A percentile compares a stretch with the other conserved stretches of the same genome.
Conservation (phyloP, 1,140 invertebrate genomes). For the Drosophila pruinosa region DNA sequence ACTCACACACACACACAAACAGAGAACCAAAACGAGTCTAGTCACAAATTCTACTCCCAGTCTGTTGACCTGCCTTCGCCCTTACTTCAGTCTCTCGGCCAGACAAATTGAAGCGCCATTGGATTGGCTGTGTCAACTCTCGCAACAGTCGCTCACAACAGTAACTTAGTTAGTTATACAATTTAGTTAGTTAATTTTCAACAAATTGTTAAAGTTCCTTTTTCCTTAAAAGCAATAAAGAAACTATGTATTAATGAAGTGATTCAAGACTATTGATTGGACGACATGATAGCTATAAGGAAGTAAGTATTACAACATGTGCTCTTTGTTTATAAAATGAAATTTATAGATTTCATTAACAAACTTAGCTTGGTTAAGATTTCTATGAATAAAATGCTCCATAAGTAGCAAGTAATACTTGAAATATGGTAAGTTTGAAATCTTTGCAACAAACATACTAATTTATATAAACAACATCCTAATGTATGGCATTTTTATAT, state of each 20-base stretch:
- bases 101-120: background rate
- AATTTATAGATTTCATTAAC: too few relatives aligned
- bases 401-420: background rate
- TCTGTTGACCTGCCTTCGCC: too few relatives aligned
- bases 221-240: background rate
- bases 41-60: constrained; percentile 12
- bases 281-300: too few relatives aligned
- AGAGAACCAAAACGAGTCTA: constrained; percentile 16
- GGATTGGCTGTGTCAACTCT: background rate
- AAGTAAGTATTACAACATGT: too few relatives aligned
- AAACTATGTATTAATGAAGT: constrained; percentile 3
- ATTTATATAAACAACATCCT: too few relatives aligned
- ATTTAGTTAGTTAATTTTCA: constrained; percentile 34
- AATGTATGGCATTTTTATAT: too few relatives aligned
- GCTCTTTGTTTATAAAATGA: too few relatives aligned
- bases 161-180: constrained; percentile 27
- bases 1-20: background rate
- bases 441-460: too few relatives aligned
- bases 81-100: background rate
- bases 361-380: too few relatives aligned
- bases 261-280: background rate
- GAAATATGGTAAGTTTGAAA: background rate
- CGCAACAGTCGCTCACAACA: background rate
- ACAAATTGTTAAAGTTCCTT: constrained; percentile 37
- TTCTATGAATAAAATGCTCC: too few relatives aligned